Percentiles rank a stretch among this genome's conserved stretches.
Evolutionary conservation across 1,140 invertebrate species (phyloP).

Genomic region (Atta colombica): DNA sequence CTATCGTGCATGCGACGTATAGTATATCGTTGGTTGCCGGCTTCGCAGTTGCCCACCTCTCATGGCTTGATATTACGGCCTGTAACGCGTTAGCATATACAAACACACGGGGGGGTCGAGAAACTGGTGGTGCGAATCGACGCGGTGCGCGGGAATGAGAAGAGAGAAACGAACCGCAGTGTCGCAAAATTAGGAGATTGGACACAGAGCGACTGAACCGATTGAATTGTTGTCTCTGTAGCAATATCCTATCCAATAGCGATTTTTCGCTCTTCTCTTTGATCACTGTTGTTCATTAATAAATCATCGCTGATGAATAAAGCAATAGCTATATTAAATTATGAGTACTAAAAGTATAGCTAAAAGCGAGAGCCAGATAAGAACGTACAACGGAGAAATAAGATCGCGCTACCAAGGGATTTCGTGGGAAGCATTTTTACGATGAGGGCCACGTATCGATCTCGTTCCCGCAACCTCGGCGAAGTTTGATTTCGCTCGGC

Average conservation of each 20-base stretch:
- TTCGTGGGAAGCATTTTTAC: slow-evolving; percentile 23
- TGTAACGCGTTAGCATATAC: slow-evolving; percentile 74
- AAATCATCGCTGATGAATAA: slow-evolving; percentile 1
- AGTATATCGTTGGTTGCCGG: slow-evolving; percentile 60
- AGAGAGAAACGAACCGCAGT: slow-evolving; percentile 61
- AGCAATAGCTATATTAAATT: neutral
- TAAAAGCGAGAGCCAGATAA: neutral
- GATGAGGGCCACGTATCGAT: slow-evolving; percentile 34
- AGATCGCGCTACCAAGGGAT: slow-evolving; percentile 19
- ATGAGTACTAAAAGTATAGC: neutral
- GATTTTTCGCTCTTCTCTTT: neutral
- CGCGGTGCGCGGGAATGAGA: slow-evolving; percentile 31
- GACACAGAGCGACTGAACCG: neutral
- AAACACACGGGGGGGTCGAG: slow-evolving; percentile 63
- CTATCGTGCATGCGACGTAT: slow-evolving; percentile 37
- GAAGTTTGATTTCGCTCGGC: slow-evolving; percentile 35
- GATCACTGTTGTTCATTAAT: neutral
- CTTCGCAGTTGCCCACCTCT: slow-evolving; percentile 65
- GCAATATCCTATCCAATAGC: neutral
- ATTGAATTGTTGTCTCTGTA: neutral
- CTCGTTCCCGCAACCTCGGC: slow-evolving; percentile 16
- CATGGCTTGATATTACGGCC: slow-evolving; percentile 73
- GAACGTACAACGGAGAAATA: neutral
- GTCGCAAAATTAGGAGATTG: slow-evolving; percentile 61
- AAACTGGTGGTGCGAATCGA: slow-evolving; percentile 31